phyloP scores from a whole-genome alignment of 2,797 vertebrate species.

The Alca torda region DNA sequence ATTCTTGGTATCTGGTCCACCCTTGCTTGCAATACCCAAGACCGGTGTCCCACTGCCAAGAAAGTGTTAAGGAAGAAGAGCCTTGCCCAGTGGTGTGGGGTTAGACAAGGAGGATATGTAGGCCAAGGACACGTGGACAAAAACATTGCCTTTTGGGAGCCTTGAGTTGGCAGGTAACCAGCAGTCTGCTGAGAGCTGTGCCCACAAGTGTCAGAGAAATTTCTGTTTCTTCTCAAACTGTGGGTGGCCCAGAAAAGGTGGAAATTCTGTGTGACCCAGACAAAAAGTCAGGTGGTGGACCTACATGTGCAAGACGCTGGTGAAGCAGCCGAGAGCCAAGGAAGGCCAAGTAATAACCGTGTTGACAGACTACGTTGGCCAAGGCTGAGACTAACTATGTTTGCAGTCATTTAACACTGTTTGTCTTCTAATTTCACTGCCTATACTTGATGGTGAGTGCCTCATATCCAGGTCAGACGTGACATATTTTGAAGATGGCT shows the following conservation, averaged over 20 bases:
- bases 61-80: background rate
- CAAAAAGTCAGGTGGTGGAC: background rate
- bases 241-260: background rate
- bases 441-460: background rate
- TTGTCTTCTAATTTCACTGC: background rate
- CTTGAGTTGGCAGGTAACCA: background rate
- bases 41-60: background rate
- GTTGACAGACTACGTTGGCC: background rate
- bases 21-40: background rate
- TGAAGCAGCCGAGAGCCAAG: background rate
- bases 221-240: background rate
- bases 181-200: background rate
- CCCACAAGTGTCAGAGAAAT: background rate
- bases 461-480: background rate
- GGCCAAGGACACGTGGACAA: background rate
- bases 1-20: background rate
- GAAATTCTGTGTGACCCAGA: background rate
- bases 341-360: background rate
- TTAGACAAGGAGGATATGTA: background rate
- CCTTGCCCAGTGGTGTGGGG: background rate
- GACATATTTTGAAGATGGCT: background rate
- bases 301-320: background rate
- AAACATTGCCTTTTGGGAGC: background rate
- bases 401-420: background rate
- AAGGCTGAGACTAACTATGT: background rate